phyloP scores from a whole-genome alignment of 2,888 invertebrate species.

The Drepana falcataria region DNA sequence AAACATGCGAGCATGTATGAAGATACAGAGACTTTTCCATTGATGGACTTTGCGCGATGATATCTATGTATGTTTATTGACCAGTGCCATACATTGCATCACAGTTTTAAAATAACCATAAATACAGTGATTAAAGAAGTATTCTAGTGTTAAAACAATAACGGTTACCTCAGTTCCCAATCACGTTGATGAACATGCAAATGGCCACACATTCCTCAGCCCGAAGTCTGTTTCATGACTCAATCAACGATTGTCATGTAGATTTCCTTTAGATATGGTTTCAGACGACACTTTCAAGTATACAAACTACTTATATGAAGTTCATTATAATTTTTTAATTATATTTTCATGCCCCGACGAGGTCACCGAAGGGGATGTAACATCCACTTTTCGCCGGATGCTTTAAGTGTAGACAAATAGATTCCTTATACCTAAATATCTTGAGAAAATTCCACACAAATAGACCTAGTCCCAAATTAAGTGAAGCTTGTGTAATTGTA shows the following conservation, averaged over 20 bases:
- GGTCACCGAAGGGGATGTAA: too few relatives aligned
- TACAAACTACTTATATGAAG: slow-evolving; percentile 19
- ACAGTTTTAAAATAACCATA: slow-evolving; percentile 27
- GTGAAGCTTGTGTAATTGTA: slow-evolving; percentile 1
- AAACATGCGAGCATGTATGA: too few relatives aligned
- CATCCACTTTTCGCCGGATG: too few relatives aligned
- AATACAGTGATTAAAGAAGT: slow-evolving; percentile 13
- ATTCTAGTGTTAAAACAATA: slow-evolving; percentile 29
- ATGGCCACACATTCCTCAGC: slow-evolving; percentile 24
- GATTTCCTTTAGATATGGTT: slow-evolving; percentile 37
- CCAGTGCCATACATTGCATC: slow-evolving; percentile 34
- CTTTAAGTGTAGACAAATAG: neutral
- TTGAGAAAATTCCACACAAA: too few relatives aligned
- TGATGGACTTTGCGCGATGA: too few relatives aligned
- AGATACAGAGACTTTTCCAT: too few relatives aligned
- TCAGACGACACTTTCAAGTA: slow-evolving; percentile 13
- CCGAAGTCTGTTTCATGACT: slow-evolving; percentile 26
- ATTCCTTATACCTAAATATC: neutral
- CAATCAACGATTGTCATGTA: slow-evolving; percentile 40
- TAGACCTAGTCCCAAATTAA: too few relatives aligned
- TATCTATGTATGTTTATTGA: slow-evolving; percentile 10
- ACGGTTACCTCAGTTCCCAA: slow-evolving; percentile 40
- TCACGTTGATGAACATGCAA: slow-evolving; percentile 23
- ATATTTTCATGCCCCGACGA: too few relatives aligned
- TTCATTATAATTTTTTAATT: slow-evolving; percentile 20